Base-by-base conservation (phyloP, 2,888 invertebrate species). In the Xestia rhomboidea region DNA sequence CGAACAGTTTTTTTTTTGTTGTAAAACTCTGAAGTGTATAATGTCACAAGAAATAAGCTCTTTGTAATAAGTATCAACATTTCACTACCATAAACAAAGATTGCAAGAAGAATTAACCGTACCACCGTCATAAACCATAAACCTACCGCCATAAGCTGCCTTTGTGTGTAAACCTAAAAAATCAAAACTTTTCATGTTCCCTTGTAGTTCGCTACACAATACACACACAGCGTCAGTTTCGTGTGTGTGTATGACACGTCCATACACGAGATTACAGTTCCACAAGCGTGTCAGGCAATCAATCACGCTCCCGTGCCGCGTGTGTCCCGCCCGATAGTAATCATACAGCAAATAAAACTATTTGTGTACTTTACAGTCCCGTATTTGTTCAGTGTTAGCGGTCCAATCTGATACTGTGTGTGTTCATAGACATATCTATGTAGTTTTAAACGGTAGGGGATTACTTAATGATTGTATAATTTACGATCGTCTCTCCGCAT, bases 271-370 rank as follows among this genome's bases (percentile, higher is more conserved):
- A 84, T 84, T 79, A 79, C 73, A 82, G 76, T 74, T 76, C 63
- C 82, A 79, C 85, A 82, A 85, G 63, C 84, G 84, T 80, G 85
- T 85, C 83, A 83, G 74, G 72, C 86, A 84, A 84, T 84, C 84
- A 84, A 84, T 84, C 84, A 85, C 79, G 82, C 73, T 71, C 79
- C 82, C 71, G 79, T 76, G 68, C 70, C 79, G 64, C 82, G 80
- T 62, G 75, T 78, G 82, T 78, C 78, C 67, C 69, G 51, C 76
- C 66, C 79, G 82, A 82, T 85, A 71, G 79, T 83, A 83, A 79
- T 83, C 76, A 79, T 54, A 82, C 69, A 64, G 76, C 86, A 85
- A 84, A 83, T 83, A 85, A 85, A 83, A 85, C 83, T 79, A 76
- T 82, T 76, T 74, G 86, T 79, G 68, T 72, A 74, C 76, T 83